A percentile compares a stretch with the other conserved stretches of the same genome.
Evolutionary conservation across 2,888 invertebrate genomes (phyloP).

Genomic region (Nebria salina): DNA sequence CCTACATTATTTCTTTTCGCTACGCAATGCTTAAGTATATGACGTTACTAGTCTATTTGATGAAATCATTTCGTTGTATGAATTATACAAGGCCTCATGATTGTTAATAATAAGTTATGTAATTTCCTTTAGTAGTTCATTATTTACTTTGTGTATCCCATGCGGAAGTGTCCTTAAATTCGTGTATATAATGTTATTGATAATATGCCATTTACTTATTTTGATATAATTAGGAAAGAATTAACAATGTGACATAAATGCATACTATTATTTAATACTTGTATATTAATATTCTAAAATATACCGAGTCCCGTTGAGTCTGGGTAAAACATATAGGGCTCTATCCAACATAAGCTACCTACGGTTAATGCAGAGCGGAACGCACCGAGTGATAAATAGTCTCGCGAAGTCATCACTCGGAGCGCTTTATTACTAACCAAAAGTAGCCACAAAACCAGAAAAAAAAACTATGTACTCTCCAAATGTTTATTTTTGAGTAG

Average conservation of each 20-base stretch:
- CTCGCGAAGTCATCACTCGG: too few relatives aligned
- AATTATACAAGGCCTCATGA: background rate
- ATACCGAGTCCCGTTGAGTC: background rate
- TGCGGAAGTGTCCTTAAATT: conserved; percentile 44
- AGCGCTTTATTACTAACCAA: too few relatives aligned
- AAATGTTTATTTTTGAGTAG: too few relatives aligned
- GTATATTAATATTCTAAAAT: background rate
- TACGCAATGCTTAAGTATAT: too few relatives aligned
- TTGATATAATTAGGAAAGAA: background rate
- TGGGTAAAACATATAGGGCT: background rate
- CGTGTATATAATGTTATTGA: conserved; percentile 20
- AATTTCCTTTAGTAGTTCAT: background rate
- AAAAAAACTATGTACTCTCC: too few relatives aligned
- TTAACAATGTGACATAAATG: background rate
- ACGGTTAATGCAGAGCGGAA: background rate
- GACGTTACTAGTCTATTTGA: too few relatives aligned
- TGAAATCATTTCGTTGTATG: background rate
- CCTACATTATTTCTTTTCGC: too few relatives aligned
- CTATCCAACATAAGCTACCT: background rate
- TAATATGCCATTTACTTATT: background rate
- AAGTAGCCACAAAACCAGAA: too few relatives aligned
- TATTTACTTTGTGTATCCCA: conserved; percentile 42
- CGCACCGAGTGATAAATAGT: too few relatives aligned
- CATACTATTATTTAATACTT: background rate
- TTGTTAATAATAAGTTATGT: background rate